Evolutionary conservation across 92 coral and sea anemone species (phyloP), one percentile per base, ranked within the genome.

Genomic region (Siderastrea siderea): DNA sequence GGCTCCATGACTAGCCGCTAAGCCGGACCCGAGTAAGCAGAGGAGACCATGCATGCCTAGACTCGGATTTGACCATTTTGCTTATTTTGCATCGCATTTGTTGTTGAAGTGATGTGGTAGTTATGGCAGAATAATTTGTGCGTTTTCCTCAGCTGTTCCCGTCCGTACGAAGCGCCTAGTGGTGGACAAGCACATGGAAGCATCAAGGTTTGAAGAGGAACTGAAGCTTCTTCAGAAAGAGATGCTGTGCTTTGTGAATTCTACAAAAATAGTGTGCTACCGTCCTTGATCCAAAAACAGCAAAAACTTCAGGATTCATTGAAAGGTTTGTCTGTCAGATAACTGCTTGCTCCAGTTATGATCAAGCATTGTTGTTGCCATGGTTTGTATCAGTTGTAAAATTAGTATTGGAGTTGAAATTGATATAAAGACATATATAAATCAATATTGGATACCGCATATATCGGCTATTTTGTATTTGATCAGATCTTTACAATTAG

Each of bases 101-200:
- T 26, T 26, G 38, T 26, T 26, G 38, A 26, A 26, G 38, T 26
- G 38, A 26, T 26, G 38, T 26, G 38, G 38, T 26, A 26, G 38
- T 26, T 26, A 26, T 26, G 38, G 38, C 38, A 0, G 38, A 26
- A 26, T 26, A 26, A 26, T 26, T 26, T 26, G 38, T 26, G 38
- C 38, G 38, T 26, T 59, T 9, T 54, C 12, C 12, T 67, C n/a
- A 44, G 57, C 70, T 78, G 88, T 92, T 79, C 93, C 96, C 12
- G 49, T 90, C 3, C 57, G 92, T 19, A 86, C 89, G 2, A 93
- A 87, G 67, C 87, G 93, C 52, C 0, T 64, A 1, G 92, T 90
- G 14, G 96, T 79, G 26, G 96, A 93, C 82, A 93, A 90, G 72
- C 45, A 69, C 60, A 93, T 93, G 96, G 96, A 93, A 52, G 58